Base-by-base conservation (phyloP, 2,888 invertebrate species). In the Agrotis ipsilon region DNA sequence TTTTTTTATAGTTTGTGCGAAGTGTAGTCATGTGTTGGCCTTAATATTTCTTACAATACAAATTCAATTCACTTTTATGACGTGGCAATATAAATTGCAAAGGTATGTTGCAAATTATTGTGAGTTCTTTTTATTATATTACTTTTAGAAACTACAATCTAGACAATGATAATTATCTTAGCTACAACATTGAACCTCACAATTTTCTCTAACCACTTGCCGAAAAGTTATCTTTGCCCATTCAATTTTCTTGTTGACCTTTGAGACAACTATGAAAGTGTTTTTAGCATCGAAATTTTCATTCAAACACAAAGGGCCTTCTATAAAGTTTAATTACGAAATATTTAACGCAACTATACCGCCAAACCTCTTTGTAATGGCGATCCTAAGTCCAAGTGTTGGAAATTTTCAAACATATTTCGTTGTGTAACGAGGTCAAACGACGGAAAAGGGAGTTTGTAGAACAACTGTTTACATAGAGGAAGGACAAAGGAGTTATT, bases 401-500 rank as follows among this genome's bases (percentile, higher is more conserved):
- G 67, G 66, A 71, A 84, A 82, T 68, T 84, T 78, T 68, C 72
- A 75, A 82, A 84, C 71, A 82, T 82, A 82, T 78, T 82, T 82
- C 60, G 79, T 79, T 59, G 39, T 78, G 55, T 78, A 79, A 84
- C 71, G 73, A 79, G 82, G 72, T 82, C 82, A 75, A 82, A 79
- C 54, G 79, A 75, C 66, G 68, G 72, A 71, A 75, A n/a, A 67
- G 79, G 79, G 84, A 82, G 72, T 73, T 74, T 79, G 65, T 69
- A 70, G 65, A 82, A 72, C 75, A 84, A 82, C 62, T 82, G 84
- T 82, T 78, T 68, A 74, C 73, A 72, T 64, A 72, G 46, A 59
- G 19, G 66, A 58, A 79, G 78, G 79, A 87, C 88, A 87, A 88
- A 89, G 84, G 83, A 86, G 87, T 88, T 90, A 92, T 90, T 90